Base-by-base conservation (phyloP, 1,140 invertebrate genomes). In the Brachionus angularis region DNA sequence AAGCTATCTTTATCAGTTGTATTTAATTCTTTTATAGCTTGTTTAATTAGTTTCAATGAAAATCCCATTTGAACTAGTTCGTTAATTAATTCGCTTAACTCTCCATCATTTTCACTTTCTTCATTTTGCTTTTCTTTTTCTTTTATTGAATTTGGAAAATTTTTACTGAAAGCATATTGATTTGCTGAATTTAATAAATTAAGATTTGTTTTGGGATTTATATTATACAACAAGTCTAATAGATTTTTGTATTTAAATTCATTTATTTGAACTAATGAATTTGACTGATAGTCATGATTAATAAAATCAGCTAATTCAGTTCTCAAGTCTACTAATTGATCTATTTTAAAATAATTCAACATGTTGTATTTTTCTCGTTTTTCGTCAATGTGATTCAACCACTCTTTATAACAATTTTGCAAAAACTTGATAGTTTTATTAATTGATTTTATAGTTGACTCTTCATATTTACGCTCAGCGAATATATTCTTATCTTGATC, bases 281-380 rank as follows among this genome's bases (percentile, higher is more conserved):
- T n/a, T n/a, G n/a, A n/a, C n/a, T n/a, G 49, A 5, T 72, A 34
- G 29, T 12, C 25, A 27, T 29, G 31, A 42, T 25, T n/a, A n/a
- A 61, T 49, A 36, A 62, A 72, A 3, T 49, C n/a, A 7, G 76
- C 74, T 18, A 79, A 52, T 25, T 78, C 75, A 72, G 73, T 61
- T 50, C 77, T 75, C 8, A 79, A 74, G 25, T 78, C 74, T 0
- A 79, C 77, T 50, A 78, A 71, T 62, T 79, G 78, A 23, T 76
- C 75, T 46, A 75, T 76, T 25, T 75, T 79, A 72, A 74, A 79
- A 50, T 74, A 74, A 50, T 79, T 79, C 69, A 79, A 69, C 14
- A 74, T 61, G 16, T 71, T 72, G 61, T 74, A 78, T 55, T 76
- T 64, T 7, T 73, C 44, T 21, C 78, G 64, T 58, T 76, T 75